Evolutionary conservation across 2,888 invertebrate genomes (phyloP).

Genomic region (Xestobium rufovillosum): DNA sequence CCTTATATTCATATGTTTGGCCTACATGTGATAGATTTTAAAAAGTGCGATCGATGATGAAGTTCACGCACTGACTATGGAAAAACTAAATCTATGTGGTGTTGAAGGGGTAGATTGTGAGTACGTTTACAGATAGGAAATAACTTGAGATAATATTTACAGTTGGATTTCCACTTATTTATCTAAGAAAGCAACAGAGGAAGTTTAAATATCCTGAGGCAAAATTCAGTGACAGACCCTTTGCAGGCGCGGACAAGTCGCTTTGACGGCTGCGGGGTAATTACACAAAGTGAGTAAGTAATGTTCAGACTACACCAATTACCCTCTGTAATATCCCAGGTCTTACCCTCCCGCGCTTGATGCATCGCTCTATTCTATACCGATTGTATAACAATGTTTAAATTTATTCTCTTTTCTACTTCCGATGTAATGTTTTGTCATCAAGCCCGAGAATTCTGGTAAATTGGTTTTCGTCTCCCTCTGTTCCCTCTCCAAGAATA

Average conservation of each 20-base stretch:
- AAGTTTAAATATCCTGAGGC: conserved; percentile 37
- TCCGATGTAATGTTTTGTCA: conserved; percentile 1
- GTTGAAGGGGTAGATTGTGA: too few species aligned
- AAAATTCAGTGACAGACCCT: conserved; percentile 34
- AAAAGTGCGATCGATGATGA: too few species aligned
- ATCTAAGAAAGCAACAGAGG: conserved; percentile 33
- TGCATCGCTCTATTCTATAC: conserved; percentile 25
- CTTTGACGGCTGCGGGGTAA: conserved; percentile 41
- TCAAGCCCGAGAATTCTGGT: not conserved
- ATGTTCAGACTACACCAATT: conserved; percentile 43
- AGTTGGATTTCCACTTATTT: too few species aligned
- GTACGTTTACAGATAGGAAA: too few species aligned
- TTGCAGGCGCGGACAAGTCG: conserved; percentile 43
- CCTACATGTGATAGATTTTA: too few species aligned
- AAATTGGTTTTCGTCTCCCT: conserved; percentile 1
- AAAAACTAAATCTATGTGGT: too few species aligned
- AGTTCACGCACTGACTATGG: too few species aligned
- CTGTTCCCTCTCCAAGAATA: conserved; percentile 1
- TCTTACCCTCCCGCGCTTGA: conserved; percentile 20
- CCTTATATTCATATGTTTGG: too few species aligned
- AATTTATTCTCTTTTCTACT: too few species aligned
- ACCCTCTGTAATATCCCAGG: conserved; percentile 26
- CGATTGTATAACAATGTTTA: too few species aligned
- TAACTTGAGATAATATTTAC: too few species aligned
- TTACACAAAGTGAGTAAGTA: conserved; percentile 44